Evolutionary conservation across 2,113 vertebrate genomes (phyloP), one percentile per base, ranked within the genome.

Genomic region (Cryptotis parvus): DNA sequence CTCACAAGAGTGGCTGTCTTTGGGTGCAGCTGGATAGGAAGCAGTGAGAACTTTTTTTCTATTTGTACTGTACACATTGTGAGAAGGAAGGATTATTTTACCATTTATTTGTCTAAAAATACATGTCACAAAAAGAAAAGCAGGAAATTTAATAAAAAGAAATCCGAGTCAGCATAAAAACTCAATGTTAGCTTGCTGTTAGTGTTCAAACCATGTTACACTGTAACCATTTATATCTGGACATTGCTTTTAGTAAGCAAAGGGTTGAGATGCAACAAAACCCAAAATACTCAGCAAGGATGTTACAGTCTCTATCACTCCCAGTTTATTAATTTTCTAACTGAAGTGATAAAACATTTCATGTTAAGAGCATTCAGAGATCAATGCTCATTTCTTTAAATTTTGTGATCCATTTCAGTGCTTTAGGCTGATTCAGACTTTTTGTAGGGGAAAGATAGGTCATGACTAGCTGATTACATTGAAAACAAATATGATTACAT

Each of bases 361-460:
- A 31, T 69, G 16, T 31, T 4, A 77, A 66, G 20, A 52, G 9
- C 29, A 75, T 66, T 86, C 39, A 86, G 37, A 80, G 52, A 27
- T 18, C n/a, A 39, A 12, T 66, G 0, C 2, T 61, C 33, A 18
- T 65, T 84, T 58, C 45, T 80, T 61, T 87, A 63, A 89, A 52
- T 26, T 29, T 18, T 33, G 20, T 55, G 3, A 1, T 45, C 77
- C 41, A 22, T 24, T 15, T 0, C 0, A 89, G 69, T 20, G 35
- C 87, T 94, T 93, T 37, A 61, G 37, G 49, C 0, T 45, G 73
- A 55, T n/a, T 93, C 26, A 63, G 29, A 87, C 39, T 55, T 73
- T 55, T 39, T 20, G 4, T 37, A n/a, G 55, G 35, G 27, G 33
- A 52, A 3, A 29, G 45, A 39, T 69, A 69, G 58, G 84, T 91